Evolutionary conservation across 2,797 vertebrate species (phyloP), one percentile per base, ranked within the genome.

Genomic region (Meda fulgida): DNA sequence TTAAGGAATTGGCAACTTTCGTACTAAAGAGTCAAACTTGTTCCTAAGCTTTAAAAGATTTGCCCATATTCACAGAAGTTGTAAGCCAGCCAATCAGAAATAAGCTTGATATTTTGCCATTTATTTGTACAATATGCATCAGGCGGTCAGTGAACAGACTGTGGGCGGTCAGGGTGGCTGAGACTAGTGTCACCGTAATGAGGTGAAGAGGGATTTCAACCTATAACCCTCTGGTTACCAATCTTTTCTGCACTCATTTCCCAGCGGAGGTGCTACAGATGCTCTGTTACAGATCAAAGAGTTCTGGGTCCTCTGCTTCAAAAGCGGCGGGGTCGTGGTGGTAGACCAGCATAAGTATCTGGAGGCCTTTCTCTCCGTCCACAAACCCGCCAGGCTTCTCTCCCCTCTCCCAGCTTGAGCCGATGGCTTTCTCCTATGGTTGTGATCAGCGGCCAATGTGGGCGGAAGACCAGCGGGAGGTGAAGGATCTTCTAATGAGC

Each of bases 271-370:
- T 40, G 46, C 83, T 78, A 43, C 75, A 78, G 75, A 84, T 71
- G 81, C 51, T 83, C 85, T 72, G 66, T 40, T 78, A 63, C 67
- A 66, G 43, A 78, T 83, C 76, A 86, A 86, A 72, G 81, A 43
- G 65, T 40, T 71, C 51, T 55, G 75, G 26, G 11, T 51, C 53
- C 23, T 70, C 72, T 23, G 72, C 60, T 77, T 84, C 77, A 78
- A 55, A 79, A 79, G 84, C 51, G 10, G 26, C 7, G 31, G 40
- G 70, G 83, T 77, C 51, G 26, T 67, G 63, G n/a, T 40, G 48
- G 34, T 36, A 77, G 46, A 75, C 71, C 81, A 76, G 43, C 43
- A 66, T 23, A 70, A 78, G 36, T 46, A 55, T 84, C 83, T 78
- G 21, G 36, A 78, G 65, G 51, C 65, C 14, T 69, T 69, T 78